A percentile compares a stretch with the other conserved stretches of the same genome.
These are phyloP conservation scores for Callinectes sapidus DNA, from an alignment of 2,888 invertebrate genomes.

Conservation along the genomic window DNA sequence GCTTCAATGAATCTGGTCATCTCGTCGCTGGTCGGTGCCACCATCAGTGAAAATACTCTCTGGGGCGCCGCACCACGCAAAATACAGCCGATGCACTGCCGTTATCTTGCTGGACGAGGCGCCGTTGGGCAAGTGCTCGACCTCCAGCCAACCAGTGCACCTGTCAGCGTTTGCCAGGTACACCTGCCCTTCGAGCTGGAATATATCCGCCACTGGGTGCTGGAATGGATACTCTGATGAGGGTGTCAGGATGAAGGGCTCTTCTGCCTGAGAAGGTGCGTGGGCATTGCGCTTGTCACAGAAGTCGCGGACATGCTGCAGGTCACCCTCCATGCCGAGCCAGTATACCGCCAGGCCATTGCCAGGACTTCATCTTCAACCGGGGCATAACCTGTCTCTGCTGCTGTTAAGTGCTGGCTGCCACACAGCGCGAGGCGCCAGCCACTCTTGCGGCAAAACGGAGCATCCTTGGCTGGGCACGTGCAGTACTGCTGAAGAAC, in stretches of 20 bases:
- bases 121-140: slow-evolving; percentile 38
- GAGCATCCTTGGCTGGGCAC: too few relatives aligned
- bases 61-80: background rate
- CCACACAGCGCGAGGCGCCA: too few relatives aligned
- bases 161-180: slow-evolving; percentile 41
- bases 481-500: slow-evolving; percentile 41
- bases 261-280: slow-evolving; percentile 11
- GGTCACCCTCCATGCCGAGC: slow-evolving; percentile 48
- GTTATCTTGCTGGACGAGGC: slow-evolving; percentile 13
- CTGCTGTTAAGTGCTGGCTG: slow-evolving; percentile 3
- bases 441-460: too few relatives aligned
- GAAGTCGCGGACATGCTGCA: slow-evolving; percentile 30
- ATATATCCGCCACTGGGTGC: slow-evolving; percentile 26
- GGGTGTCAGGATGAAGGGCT: background rate
- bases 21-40: slow-evolving; percentile 7
- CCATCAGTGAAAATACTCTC: slow-evolving; percentile 23
- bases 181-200: slow-evolving; percentile 16
- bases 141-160: slow-evolving; percentile 6
- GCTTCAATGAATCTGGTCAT: background rate
- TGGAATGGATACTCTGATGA: slow-evolving; percentile 44
- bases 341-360: slow-evolving; percentile 24
- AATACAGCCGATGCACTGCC: background rate
- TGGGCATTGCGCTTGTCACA: background rate
- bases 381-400: background rate
- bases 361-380: slow-evolving; percentile 45